Conservation (phyloP, 1,140 invertebrate genomes). For the Adelges cooleyi region DNA sequence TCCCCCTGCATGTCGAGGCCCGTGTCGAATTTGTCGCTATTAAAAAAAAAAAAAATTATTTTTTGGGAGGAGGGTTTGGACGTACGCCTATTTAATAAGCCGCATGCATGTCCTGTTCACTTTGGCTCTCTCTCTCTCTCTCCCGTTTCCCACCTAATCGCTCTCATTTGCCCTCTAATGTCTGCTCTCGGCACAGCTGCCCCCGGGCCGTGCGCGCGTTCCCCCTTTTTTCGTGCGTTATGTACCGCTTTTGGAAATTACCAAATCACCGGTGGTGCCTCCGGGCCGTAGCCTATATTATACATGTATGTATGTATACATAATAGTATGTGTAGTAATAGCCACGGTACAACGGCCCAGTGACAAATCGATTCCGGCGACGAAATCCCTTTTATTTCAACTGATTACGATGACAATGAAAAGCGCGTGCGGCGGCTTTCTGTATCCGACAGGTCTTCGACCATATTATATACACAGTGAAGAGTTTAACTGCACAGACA, state of each 20-base stretch:
- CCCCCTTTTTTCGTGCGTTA: background rate
- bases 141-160: background rate
- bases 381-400: conserved; percentile 4
- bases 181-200: conserved; percentile 6
- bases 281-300: background rate
- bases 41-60: too few species aligned
- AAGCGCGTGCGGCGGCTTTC: background rate
- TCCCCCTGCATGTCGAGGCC: background rate
- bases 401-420: conserved; percentile 15
- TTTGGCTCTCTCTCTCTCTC: background rate
- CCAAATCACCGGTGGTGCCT: background rate
- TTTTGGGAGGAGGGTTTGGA: background rate
- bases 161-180: conserved; percentile 20
- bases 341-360: background rate
- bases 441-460: conserved; percentile 8
- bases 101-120: background rate
- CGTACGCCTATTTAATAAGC: conserved; percentile 25
- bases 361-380: conserved; percentile 24
- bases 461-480: background rate
- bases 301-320: background rate
- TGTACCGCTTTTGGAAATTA: too few species aligned
- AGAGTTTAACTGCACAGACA: background rate
- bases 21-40: conserved; percentile 27
- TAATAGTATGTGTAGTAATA: too few species aligned
- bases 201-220: background rate